phyloP scores from a whole-genome alignment of 2,113 vertebrate species.

The Lutjanus erythropterus region DNA sequence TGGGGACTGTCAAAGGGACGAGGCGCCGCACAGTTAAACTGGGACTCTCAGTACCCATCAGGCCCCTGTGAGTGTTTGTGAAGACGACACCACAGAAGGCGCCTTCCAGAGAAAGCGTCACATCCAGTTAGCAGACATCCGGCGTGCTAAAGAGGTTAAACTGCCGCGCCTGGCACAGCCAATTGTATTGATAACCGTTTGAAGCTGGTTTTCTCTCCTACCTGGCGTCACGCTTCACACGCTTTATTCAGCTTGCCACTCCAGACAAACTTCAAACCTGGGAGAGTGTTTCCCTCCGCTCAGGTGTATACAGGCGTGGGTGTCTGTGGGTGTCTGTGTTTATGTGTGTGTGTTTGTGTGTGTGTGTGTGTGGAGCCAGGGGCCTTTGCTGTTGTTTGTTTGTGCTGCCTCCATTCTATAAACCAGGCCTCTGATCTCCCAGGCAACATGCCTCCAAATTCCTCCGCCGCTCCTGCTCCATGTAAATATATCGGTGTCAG shows the following conservation, averaged over 20 bases:
- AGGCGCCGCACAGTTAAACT: constrained; percentile 70
- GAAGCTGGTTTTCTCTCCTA: constrained; percentile 78
- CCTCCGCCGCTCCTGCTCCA: constrained; percentile 76
- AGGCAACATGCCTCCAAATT: constrained; percentile 79
- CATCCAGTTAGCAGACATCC: constrained; percentile 82
- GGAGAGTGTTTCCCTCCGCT: constrained; percentile 69
- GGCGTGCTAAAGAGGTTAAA: constrained; percentile 86
- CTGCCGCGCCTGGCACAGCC: constrained; percentile 84
- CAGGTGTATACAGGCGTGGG: constrained; percentile 64
- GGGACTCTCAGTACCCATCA: constrained; percentile 82
- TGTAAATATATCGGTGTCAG: constrained; percentile 87
- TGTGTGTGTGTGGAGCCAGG: constrained; percentile 58
- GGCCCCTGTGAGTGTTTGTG: constrained; percentile 74
- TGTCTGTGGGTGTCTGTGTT: constrained; percentile 45
- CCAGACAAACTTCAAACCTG: constrained; percentile 83
- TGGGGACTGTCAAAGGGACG: constrained; percentile 77
- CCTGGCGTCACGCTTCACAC: constrained; percentile 77
- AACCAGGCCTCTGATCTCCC: constrained; percentile 83
- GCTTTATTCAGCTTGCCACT: constrained; percentile 82
- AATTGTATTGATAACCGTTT: constrained; percentile 86
- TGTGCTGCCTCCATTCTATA: constrained; percentile 77
- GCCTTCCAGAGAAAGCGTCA: constrained; percentile 77
- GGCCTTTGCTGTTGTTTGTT: constrained; percentile 79
- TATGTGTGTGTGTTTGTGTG: constrained; percentile 39
- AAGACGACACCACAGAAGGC: constrained; percentile 80